A percentile compares a stretch with the other conserved stretches of the same genome.
phyloP scores from a whole-genome alignment of 2,888 invertebrate genomes.

The Odiellus spinosus region DNA sequence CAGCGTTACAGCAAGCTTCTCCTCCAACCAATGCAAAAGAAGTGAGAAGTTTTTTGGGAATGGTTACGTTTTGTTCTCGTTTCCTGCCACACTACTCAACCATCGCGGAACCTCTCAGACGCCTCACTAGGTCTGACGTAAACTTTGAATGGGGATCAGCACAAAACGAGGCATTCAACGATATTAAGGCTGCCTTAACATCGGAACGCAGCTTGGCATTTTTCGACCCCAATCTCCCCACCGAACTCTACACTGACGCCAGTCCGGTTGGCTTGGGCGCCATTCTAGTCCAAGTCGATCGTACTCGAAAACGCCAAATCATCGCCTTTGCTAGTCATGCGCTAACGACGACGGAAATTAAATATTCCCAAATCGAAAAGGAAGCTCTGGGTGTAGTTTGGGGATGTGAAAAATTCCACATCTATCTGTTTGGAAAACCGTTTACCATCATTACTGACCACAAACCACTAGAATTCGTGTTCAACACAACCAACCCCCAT shows the following conservation, averaged over 20 bases:
- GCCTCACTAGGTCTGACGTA: neutral
- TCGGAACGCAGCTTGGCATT: neutral
- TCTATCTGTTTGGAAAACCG: neutral
- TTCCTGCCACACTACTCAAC: neutral
- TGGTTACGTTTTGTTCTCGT: neutral
- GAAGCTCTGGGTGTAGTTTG: neutral
- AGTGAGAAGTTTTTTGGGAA: neutral
- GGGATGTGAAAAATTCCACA: neutral
- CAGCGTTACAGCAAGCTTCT: neutral
- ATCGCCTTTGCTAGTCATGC: neutral
- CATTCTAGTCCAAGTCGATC: neutral
- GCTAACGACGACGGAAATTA: neutral
- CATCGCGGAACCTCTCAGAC: neutral
- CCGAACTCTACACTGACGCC: neutral
- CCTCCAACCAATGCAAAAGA: neutral
- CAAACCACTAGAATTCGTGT: no score
- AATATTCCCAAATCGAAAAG: neutral
- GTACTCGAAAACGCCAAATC: neutral
- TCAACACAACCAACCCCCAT: neutral
- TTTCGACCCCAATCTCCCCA: neutral
- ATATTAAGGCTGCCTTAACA: neutral
- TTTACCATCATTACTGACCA: no score
- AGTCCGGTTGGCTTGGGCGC: neutral
- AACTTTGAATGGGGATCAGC: no score
- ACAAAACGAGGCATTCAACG: neutral